Conservation (phyloP, 2,113 vertebrate genomes). For the Hippolais icterina region DNA sequence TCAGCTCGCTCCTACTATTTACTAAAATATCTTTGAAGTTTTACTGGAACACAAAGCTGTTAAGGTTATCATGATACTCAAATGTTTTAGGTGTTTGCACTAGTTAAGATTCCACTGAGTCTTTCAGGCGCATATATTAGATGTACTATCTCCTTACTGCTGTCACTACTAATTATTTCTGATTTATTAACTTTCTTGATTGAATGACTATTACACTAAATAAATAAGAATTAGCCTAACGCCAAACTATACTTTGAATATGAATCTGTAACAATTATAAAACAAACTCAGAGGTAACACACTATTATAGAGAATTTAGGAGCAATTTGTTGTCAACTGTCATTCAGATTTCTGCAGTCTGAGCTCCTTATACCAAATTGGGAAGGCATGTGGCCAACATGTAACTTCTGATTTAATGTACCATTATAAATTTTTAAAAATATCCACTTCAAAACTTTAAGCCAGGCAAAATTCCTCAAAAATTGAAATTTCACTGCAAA, state of each 20-base stretch:
- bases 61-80: neutral
- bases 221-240: neutral
- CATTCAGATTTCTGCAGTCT: neutral
- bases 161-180: neutral
- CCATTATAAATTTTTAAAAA: neutral
- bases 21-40: neutral
- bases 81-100: neutral
- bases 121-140: neutral
- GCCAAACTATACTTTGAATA: neutral
- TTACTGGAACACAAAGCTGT: neutral
- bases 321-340: neutral
- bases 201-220: neutral
- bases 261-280: neutral
- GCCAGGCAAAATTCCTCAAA: neutral
- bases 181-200: neutral
- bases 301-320: neutral
- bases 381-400: neutral
- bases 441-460: neutral
- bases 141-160: neutral
- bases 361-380: neutral
- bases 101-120: neutral
- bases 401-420: neutral
- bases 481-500: neutral
- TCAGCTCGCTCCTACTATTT: neutral
- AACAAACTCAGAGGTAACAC: neutral